Evolutionary conservation across 2,888 invertebrate genomes (phyloP).

Genomic region (Byasa hedistus): DNA sequence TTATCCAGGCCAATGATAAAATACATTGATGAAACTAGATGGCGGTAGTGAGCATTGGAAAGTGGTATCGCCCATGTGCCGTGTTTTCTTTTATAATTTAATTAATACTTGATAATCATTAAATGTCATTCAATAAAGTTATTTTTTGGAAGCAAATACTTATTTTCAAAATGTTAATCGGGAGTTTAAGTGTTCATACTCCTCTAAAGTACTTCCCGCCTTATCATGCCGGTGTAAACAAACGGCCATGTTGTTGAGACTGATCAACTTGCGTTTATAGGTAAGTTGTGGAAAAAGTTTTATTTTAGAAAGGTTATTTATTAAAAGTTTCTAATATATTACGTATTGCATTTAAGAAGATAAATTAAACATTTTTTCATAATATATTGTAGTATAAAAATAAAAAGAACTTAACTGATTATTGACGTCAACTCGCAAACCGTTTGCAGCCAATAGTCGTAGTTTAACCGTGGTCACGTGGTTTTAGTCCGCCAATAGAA

Average conservation of each 20-base stretch:
- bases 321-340: conserved; percentile 16
- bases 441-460: conserved; percentile 62
- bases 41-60: conserved; percentile 50
- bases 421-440: conserved; percentile 53
- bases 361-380: neutral
- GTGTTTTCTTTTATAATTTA: conserved; percentile 43
- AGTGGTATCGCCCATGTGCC: conserved; percentile 70
- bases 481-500: conserved; percentile 70
- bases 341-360: neutral
- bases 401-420: conserved; percentile 44
- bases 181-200: conserved; percentile 27
- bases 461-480: conserved; percentile 73
- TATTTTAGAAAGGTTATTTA: conserved; percentile 11
- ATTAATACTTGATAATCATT: conserved; percentile 41
- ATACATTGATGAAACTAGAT: conserved; percentile 43
- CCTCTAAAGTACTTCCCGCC: conserved; percentile 66
- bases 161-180: conserved; percentile 41
- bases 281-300: conserved; percentile 51
- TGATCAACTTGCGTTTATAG: conserved; percentile 50
- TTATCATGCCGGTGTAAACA: conserved; percentile 80
- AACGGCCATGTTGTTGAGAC: conserved; percentile 77
- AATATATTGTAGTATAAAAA: neutral
- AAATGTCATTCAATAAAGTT: conserved; percentile 57
- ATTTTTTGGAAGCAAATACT: conserved; percentile 46
- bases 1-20: conserved; percentile 45